These are phyloP conservation scores for Pachypanchax playfairii DNA, from an alignment of 2,113 vertebrate genomes.

Conservation along the genomic window DNA sequence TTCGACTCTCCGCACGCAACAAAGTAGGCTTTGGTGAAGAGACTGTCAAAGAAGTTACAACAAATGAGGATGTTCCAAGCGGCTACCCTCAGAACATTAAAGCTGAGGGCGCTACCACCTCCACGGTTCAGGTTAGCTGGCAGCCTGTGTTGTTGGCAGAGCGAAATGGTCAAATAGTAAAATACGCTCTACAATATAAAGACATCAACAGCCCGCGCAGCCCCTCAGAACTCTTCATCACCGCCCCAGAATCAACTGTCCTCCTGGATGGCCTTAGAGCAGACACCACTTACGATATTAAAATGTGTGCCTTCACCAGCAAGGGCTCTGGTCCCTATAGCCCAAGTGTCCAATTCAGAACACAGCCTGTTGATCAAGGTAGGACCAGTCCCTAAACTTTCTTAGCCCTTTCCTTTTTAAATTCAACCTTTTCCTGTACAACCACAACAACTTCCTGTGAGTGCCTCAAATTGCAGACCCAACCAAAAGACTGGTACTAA, in stretches of 20 bases:
- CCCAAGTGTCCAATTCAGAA: constrained; percentile 99
- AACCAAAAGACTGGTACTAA: constrained; percentile 49
- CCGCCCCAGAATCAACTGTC: constrained; percentile 89
- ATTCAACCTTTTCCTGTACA: constrained; percentile 41
- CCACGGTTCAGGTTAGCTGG: constrained; percentile 94
- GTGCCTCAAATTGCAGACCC: constrained; percentile 46
- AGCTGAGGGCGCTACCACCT: constrained; percentile 89
- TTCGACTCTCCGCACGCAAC: constrained; percentile 95
- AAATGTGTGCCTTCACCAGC: constrained; percentile 99
- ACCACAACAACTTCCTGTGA: constrained; percentile 42
- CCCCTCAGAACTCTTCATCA: constrained; percentile 91
- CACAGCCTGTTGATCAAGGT: constrained; percentile 99
- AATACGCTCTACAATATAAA: constrained; percentile 95
- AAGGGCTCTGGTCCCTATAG: constrained; percentile 99
- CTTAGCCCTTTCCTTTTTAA: constrained; percentile 63
- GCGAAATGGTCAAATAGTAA: constrained; percentile 91
- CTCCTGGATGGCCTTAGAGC: constrained; percentile 93
- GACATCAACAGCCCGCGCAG: constrained; percentile 97
- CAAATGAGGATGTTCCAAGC: constrained; percentile 90
- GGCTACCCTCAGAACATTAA: constrained; percentile 95
- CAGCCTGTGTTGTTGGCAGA: constrained; percentile 89
- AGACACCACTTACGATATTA: constrained; percentile 99
- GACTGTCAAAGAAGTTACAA: constrained; percentile 93
- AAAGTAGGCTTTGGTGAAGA: constrained; percentile 98
- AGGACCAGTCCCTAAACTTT: constrained; percentile 89